These are phyloP conservation scores for Lasioglossum marginatum DNA, from an alignment of 2,888 invertebrate genomes.

Conservation along the genomic window DNA sequence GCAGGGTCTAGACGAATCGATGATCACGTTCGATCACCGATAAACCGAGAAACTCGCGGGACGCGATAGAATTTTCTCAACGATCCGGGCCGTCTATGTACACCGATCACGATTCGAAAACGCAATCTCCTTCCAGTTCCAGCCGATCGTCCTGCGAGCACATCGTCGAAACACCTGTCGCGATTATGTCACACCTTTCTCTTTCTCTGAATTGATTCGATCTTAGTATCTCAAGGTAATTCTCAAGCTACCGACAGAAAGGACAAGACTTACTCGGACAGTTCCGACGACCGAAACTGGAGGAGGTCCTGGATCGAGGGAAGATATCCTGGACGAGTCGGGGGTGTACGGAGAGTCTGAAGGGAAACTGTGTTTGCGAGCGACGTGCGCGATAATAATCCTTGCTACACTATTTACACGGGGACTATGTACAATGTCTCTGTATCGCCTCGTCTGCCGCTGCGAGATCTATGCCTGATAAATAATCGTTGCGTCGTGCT, in stretches of 20 bases:
- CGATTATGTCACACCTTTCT: background rate
- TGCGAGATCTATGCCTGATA: conserved; percentile 45
- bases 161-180: background rate
- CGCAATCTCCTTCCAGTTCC: conserved; percentile 40
- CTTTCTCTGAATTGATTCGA: background rate
- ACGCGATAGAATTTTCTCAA: conserved; percentile 28
- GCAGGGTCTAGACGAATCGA: background rate
- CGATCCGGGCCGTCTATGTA: conserved; percentile 50
- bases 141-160: background rate
- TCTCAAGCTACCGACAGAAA: background rate
- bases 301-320: background rate
- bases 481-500: conserved; percentile 43
- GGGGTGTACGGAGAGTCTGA: conserved; percentile 7
- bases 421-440: conserved; percentile 70
- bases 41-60: background rate
- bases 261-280: background rate
- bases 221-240: too few relatives aligned
- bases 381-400: conserved; percentile 59
- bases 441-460: conserved; percentile 46
- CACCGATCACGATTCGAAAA: conserved; percentile 54
- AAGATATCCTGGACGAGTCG: background rate
- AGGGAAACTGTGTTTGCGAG: conserved; percentile 57
- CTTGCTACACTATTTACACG: conserved; percentile 75
- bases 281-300: conserved; percentile 3
- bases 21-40: background rate